Evolutionary conservation across 2,113 vertebrate species (phyloP).

Genomic region (Pterophyllum scalare): DNA sequence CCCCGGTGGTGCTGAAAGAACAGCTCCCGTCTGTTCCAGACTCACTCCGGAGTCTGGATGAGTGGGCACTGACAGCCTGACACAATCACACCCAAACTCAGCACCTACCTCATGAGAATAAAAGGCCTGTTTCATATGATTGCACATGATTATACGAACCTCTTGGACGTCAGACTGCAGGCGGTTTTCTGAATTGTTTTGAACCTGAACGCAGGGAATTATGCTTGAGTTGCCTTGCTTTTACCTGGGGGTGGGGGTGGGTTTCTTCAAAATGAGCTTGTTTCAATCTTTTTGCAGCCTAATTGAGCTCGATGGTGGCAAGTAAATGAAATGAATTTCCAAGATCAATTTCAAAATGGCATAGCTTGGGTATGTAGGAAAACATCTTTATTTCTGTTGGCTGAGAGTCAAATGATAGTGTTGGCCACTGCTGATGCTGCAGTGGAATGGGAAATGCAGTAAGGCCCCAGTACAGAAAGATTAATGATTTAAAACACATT

Average conservation of each 20-base stretch:
- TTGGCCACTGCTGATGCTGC: constrained; percentile 69
- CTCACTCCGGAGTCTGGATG: constrained; percentile 65
- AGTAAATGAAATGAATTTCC: constrained; percentile 53
- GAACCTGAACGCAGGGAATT: constrained; percentile 29
- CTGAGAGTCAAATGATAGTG: constrained; percentile 41
- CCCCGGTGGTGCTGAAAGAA: constrained; percentile 76
- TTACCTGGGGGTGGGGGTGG: constrained; percentile 6
- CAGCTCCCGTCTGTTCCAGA: constrained; percentile 72
- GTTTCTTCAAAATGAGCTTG: constrained; percentile 8
- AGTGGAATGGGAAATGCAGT: constrained; percentile 60
- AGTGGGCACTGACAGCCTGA: constrained; percentile 74
- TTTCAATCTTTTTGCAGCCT: constrained; percentile 38
- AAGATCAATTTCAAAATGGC: constrained; percentile 42
- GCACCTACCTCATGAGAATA: constrained; percentile 63
- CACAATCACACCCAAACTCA: constrained; percentile 74
- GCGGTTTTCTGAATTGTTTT: constrained; percentile 49
- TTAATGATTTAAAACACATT: constrained; percentile 73
- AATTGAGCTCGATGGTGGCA: constrained; percentile 44
- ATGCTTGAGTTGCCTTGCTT: constrained; percentile 27
- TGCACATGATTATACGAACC: constrained; percentile 64
- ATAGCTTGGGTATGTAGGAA: constrained; percentile 21
- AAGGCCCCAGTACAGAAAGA: constrained; percentile 59
- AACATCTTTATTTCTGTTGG: constrained; percentile 42
- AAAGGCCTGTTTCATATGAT: constrained; percentile 62
- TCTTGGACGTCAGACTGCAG: constrained; percentile 30